A percentile compares a stretch with the other conserved stretches of the same genome.
These are phyloP conservation scores for Sakesphorus luctuosus DNA, from an alignment of 2,113 vertebrate species.

Conservation along the genomic window DNA sequence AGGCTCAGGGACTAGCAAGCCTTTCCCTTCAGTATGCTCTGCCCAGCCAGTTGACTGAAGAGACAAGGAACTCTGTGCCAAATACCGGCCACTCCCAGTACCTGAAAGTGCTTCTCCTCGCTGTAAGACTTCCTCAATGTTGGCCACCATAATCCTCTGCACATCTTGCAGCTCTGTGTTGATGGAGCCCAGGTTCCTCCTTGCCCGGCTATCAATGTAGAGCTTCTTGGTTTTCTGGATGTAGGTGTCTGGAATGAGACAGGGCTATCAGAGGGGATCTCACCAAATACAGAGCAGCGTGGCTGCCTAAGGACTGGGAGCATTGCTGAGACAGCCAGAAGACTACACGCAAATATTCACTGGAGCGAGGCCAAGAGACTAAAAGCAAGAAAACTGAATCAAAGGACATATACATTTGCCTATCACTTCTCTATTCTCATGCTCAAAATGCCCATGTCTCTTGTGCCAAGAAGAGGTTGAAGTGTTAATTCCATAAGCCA, in stretches of 20 bases:
- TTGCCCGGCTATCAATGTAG: conserved; percentile 95
- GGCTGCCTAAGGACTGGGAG: not conserved
- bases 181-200: conserved; percentile 95
- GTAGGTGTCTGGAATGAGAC: conserved; percentile 87
- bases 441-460: not conserved
- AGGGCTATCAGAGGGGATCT: not conserved
- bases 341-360: not conserved
- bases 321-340: not conserved
- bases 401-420: not conserved
- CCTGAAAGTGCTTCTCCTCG: conserved; percentile 96
- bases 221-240: conserved; percentile 99
- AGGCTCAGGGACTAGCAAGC: not conserved
- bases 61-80: not conserved
- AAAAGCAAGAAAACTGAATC: not conserved
- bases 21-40: not conserved
- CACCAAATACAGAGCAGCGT: not conserved
- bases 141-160: conserved; percentile 99
- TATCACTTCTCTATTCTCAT: not conserved
- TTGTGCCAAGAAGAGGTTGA: not conserved
- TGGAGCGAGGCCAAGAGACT: not conserved
- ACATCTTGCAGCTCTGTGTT: conserved; percentile 98
- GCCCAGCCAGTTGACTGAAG: accelerated
- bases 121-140: conserved; percentile 97
- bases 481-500: not conserved
- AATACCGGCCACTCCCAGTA: conserved; percentile 8